Evolutionary conservation across 2,888 invertebrate species (phyloP).

Genomic region (Orthonevra nobilis): DNA sequence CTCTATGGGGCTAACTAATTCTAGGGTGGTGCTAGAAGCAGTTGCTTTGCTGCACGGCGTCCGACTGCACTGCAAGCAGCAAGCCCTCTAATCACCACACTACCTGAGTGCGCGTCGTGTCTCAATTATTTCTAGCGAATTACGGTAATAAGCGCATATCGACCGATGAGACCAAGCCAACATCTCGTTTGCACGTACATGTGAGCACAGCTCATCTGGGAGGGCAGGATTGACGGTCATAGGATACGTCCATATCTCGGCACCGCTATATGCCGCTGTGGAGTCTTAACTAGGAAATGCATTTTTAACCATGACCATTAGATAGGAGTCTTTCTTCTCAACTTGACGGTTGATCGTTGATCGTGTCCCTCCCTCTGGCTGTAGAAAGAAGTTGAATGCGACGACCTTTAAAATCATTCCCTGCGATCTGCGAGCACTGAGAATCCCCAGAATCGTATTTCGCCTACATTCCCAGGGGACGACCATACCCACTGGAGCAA

Average conservation of each 20-base stretch:
- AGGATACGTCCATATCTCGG: too few species aligned
- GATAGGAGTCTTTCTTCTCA: conserved; percentile 59
- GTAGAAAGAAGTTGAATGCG: conserved; percentile 21
- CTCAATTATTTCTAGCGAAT: conserved; percentile 71
- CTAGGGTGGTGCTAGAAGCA: conserved; percentile 36
- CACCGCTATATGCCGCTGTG: conserved; percentile 15
- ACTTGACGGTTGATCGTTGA: conserved; percentile 54
- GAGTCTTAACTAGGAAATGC: conserved; percentile 45
- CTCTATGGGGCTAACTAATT: conserved; percentile 50
- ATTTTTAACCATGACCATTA: conserved; percentile 65
- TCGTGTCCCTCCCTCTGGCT: conserved; percentile 20
- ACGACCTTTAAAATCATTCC: conserved; percentile 61
- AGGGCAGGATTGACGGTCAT: conserved; percentile 53
- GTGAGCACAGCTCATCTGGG: too few species aligned
- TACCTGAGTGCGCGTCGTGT: conserved; percentile 68
- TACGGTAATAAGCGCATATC: conserved; percentile 71
- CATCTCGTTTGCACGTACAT: conserved; percentile 9
- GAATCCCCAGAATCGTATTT: not conserved
- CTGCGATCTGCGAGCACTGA: conserved; percentile 30
- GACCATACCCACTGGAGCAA: conserved; percentile 21
- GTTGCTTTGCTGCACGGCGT: conserved; percentile 1
- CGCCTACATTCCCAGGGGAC: conserved; percentile 21
- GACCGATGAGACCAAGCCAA: conserved; percentile 35
- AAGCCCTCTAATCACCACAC: too few species aligned
- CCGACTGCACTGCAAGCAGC: conserved; percentile 42